These are phyloP conservation scores for Leucania comma DNA, from an alignment of 2,888 invertebrate genomes.

Conservation along the genomic window DNA sequence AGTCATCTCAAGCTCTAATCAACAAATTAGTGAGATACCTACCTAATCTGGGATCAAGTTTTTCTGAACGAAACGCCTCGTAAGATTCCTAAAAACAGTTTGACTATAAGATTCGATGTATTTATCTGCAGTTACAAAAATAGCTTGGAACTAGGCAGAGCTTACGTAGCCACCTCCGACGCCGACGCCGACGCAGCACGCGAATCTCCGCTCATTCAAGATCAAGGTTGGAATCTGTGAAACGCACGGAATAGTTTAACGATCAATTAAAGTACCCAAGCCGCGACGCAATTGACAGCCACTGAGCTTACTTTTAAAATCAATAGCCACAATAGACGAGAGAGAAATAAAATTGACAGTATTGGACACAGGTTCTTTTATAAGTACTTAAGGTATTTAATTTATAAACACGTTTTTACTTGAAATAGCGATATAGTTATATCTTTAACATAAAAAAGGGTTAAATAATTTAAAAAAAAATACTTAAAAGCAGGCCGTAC, in stretches of 20 bases:
- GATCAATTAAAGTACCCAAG: conserved; percentile 48
- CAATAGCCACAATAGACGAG: neutral
- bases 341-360: neutral
- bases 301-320: conserved; percentile 18
- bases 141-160: conserved; percentile 59
- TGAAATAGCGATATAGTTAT: too few relatives aligned
- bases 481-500: too few relatives aligned
- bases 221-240: conserved; percentile 66
- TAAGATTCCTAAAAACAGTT: conserved; percentile 38
- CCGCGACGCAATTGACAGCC: conserved; percentile 39
- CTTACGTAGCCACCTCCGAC: conserved; percentile 59
- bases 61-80: conserved; percentile 17
- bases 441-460: too few relatives aligned
- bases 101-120: conserved; percentile 38
- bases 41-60: conserved; percentile 11
- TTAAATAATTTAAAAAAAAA: too few relatives aligned
- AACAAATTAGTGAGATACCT: conserved; percentile 1
- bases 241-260: conserved; percentile 55
- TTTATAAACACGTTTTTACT: neutral
- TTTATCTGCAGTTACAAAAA: conserved; percentile 62
- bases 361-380: neutral
- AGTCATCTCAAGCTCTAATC: conserved; percentile 1
- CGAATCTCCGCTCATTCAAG: conserved; percentile 67
- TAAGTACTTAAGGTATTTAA: too few relatives aligned
- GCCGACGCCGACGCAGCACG: conserved; percentile 28